Evolutionary conservation across 2,797 vertebrate species (phyloP).

Genomic region (Chaetodon trifasciatus): DNA sequence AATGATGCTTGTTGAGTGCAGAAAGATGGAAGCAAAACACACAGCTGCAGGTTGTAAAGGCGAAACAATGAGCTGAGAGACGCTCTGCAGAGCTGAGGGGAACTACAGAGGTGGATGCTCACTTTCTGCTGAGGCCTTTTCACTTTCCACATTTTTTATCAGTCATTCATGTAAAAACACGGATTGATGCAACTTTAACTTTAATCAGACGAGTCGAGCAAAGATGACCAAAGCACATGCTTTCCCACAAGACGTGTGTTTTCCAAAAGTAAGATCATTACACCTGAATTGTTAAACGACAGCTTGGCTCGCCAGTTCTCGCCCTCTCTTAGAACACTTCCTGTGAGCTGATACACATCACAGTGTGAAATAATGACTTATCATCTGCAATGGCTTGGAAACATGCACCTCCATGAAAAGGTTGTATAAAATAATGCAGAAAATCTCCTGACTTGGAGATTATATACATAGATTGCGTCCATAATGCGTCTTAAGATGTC

Average conservation of each 20-base stretch:
- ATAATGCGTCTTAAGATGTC: constrained; percentile 36
- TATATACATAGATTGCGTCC: background rate
- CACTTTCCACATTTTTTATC: background rate
- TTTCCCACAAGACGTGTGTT: background rate
- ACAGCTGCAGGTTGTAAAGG: background rate
- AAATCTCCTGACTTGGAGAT: constrained; percentile 15
- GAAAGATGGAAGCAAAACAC: background rate
- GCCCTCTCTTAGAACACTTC: constrained; percentile 21
- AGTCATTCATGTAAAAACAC: background rate
- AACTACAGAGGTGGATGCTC: no score
- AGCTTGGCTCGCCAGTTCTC: background rate
- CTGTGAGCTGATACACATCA: constrained; percentile 10
- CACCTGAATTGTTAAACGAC: background rate
- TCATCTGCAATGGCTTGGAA: constrained; percentile 36
- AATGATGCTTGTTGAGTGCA: no score
- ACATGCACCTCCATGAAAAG: constrained; percentile 24
- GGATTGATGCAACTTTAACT: no score
- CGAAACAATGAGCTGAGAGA: background rate
- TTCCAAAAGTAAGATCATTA: constrained; percentile 3
- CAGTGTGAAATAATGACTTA: constrained; percentile 35
- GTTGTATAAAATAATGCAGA: constrained; percentile 34
- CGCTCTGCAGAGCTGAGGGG: background rate
- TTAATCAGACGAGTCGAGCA: no score
- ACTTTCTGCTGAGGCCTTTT: background rate
- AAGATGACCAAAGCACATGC: background rate